These are phyloP conservation scores for Amblyjoppa proteus DNA, from an alignment of 2,888 invertebrate genomes.

Conservation along the genomic window DNA sequence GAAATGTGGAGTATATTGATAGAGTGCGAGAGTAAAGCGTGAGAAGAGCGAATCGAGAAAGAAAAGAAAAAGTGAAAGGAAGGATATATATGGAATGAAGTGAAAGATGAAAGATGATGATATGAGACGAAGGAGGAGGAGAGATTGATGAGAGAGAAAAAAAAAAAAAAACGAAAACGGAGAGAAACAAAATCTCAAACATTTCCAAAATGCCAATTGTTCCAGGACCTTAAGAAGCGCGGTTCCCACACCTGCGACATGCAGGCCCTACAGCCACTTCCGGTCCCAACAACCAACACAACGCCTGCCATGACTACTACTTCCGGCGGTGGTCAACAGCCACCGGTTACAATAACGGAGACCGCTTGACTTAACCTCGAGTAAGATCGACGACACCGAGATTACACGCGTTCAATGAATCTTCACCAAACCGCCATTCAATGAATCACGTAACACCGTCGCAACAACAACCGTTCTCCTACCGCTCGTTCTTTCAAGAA, in stretches of 20 bases:
- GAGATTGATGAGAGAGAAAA: constrained; percentile 35
- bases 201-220: constrained; percentile 82
- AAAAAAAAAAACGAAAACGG: constrained; percentile 18
- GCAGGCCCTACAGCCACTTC: constrained; percentile 84
- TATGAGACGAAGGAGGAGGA: constrained; percentile 26
- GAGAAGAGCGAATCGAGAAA: constrained; percentile 46
- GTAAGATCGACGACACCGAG: constrained; percentile 48
- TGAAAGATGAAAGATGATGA: constrained; percentile 34
- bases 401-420: constrained; percentile 58
- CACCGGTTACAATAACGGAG: constrained; percentile 81
- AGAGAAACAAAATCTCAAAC: constrained; percentile 73
- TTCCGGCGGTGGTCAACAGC: constrained; percentile 80
- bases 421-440: constrained; percentile 73
- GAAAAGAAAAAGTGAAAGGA: constrained; percentile 40
- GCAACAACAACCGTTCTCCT: constrained; percentile 67
- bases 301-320: constrained; percentile 83
- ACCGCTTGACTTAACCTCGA: constrained; percentile 81
- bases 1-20: constrained; percentile 33
- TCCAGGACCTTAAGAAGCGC: constrained; percentile 85
- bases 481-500: constrained; percentile 60
- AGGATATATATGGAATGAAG: constrained; percentile 40
- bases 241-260: constrained; percentile 85
- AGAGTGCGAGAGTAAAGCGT: constrained; percentile 50
- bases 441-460: constrained; percentile 66
- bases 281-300: constrained; percentile 79